Evolutionary conservation across 1,140 invertebrate species (phyloP).

Genomic region (Pentalonia nigronervosa): DNA sequence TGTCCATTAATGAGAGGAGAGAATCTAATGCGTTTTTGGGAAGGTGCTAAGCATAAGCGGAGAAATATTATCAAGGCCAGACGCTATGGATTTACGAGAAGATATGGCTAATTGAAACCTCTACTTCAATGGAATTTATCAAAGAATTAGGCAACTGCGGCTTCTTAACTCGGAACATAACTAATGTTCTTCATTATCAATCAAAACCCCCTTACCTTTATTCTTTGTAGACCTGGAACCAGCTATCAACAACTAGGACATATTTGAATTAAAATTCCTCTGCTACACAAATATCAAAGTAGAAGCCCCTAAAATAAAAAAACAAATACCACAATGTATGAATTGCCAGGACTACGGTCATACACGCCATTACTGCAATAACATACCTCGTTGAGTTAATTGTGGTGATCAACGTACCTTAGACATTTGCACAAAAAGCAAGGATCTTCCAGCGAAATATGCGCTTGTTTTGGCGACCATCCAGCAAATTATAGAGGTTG

Average conservation of each 20-base stretch:
- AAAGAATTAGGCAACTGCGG: too few relatives aligned
- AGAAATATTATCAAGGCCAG: too few relatives aligned
- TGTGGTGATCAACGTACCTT: slow-evolving; percentile 63
- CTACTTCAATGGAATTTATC: too few relatives aligned
- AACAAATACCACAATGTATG: too few relatives aligned
- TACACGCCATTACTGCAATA: slow-evolving; percentile 63
- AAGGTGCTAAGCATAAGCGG: too few relatives aligned
- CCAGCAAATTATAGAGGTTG: neutral
- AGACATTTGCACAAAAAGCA: slow-evolving; percentile 64
- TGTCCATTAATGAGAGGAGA: too few relatives aligned
- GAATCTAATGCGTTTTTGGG: too few relatives aligned
- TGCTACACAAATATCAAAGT: neutral
- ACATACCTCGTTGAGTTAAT: slow-evolving; percentile 63
- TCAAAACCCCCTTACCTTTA: neutral
- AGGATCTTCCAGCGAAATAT: slow-evolving; percentile 59
- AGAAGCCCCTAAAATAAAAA: too few relatives aligned
- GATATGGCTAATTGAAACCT: too few relatives aligned
- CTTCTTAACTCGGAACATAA: too few relatives aligned
- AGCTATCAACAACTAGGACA: neutral
- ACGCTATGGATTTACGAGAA: too few relatives aligned
- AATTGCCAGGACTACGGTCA: too few relatives aligned
- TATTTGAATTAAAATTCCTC: slow-evolving; percentile 49
- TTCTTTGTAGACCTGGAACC: slow-evolving; percentile 20
- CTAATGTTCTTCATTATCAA: neutral
- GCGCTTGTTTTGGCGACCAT: slow-evolving; percentile 63